These are phyloP conservation scores for Mythimna loreyi DNA, from an alignment of 2,888 invertebrate species.

Conservation along the genomic window DNA sequence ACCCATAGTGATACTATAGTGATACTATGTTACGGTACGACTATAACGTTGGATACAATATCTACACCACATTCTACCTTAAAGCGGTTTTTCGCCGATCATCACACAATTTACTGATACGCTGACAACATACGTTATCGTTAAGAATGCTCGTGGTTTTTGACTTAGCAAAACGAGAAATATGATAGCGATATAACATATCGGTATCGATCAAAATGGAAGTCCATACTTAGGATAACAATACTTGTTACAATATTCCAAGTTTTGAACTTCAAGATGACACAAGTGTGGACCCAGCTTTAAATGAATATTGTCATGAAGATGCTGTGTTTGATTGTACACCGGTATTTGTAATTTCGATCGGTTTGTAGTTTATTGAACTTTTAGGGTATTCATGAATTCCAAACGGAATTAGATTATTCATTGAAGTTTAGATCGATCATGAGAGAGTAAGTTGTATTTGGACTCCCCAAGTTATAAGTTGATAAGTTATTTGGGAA, in stretches of 20 bases:
- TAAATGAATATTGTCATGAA: conserved; percentile 59
- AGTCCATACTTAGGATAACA: neutral
- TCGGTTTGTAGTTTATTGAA: conserved; percentile 54
- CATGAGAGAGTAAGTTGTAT: conserved; percentile 39
- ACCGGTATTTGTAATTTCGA: conserved; percentile 60
- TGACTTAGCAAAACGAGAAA: neutral
- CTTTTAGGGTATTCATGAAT: conserved; percentile 57
- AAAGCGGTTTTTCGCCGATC: neutral
- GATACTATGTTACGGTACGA: neutral
- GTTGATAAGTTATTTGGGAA: conserved; percentile 43
- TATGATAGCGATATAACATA: neutral
- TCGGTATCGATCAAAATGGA: neutral
- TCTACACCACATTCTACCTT: neutral
- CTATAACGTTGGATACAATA: neutral
- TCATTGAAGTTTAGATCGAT: conserved; percentile 48
- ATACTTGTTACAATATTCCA: neutral
- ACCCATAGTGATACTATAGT: neutral
- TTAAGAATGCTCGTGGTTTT: neutral
- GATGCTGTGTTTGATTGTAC: conserved; percentile 61
- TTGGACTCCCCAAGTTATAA: conserved; percentile 43
- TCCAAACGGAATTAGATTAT: conserved; percentile 55
- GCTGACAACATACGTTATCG: neutral
- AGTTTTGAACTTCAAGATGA: neutral
- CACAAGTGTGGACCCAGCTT: neutral
- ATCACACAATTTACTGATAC: neutral